Evolutionary conservation across 1,140 invertebrate genomes (phyloP).

Genomic region (Drosophila grimshawi): DNA sequence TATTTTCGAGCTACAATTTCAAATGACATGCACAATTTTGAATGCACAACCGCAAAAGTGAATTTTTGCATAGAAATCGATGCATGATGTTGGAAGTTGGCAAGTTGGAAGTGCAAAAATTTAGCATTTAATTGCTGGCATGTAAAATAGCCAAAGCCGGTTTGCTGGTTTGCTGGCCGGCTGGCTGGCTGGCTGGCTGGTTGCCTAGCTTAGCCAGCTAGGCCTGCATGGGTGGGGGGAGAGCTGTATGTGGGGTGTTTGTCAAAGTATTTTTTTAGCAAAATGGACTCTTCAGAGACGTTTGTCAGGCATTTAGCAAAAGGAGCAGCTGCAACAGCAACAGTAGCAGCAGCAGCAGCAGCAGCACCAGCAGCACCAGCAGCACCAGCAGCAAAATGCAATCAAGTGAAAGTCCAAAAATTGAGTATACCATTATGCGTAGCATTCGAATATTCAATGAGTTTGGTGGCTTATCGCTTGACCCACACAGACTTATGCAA

Average conservation of each 20-base stretch:
- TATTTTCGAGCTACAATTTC: constrained; percentile 32
- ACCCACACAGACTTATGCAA: constrained; percentile 66
- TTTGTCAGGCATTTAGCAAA: constrained; percentile 12
- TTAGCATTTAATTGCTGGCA: constrained; percentile 50
- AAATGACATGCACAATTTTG: constrained; percentile 47
- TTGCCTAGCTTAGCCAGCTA: too few species aligned
- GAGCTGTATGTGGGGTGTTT: neutral
- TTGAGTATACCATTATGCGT: constrained; percentile 3
- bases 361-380: too few species aligned
- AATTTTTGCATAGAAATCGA: constrained; percentile 53
- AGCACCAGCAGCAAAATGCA: constrained; percentile 52
- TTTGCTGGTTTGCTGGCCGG: neutral
- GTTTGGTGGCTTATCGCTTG: constrained; percentile 26
- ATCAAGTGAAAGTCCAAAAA: constrained; percentile 72
- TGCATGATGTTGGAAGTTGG: constrained; percentile 14
- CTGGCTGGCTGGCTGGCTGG: too few species aligned
- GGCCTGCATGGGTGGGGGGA: too few species aligned
- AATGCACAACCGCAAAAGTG: constrained; percentile 47
- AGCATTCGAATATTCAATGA: constrained; percentile 30
- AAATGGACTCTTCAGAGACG: constrained; percentile 8
- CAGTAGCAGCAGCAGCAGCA: constrained; percentile 18
- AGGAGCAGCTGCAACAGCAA: neutral
- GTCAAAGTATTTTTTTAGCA: neutral
- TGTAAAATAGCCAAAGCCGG: constrained; percentile 25
- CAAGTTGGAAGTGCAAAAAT: constrained; percentile 44